Evolutionary conservation across 2,888 invertebrate species (phyloP), one percentile per base, ranked within the genome.

Genomic region (Phrixothrix hirtus): DNA sequence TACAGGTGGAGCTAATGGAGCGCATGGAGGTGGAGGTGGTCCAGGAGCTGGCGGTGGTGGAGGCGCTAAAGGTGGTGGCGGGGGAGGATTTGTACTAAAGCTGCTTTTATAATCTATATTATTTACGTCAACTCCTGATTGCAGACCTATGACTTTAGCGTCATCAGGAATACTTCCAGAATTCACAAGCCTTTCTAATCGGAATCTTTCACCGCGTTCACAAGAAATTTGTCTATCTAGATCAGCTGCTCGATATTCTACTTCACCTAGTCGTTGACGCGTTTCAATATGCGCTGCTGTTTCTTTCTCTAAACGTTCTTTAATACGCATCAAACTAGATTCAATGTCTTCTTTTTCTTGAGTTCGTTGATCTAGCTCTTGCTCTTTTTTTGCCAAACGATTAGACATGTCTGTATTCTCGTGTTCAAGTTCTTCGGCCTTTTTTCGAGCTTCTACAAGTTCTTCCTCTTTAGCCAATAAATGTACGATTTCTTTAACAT

Each of bases 331-430:
- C 57, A 94, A 78, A 52, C 89, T 87, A 1, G 89, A 87, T 74
- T 95, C 92, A 63, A 94, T 79, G 75, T 95, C 95, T 77, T 95
- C 95, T 70, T 92, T 89, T 78, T 96, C 95, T 71, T 95, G 94
- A 52, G 86, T 85, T 70, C 89, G 85, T 66, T 90, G 82, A 77
- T 95, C 95, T 57, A 94, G 79, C 73, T 95, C 95, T 75, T 93
- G 92, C 75, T 96, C 96, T 77, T 89, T 95, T 70, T 94, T 93
- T 2, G 93, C 88, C 47, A 96, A 77, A 67, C 89, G 88, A 1
- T 89, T 88, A 27, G 90, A 88, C 71, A 96, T 81, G 61, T 95
- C 95, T 1, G 86, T 85, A 72, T 93, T 94, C 67, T 95, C 93
- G 57, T 87, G 87, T 72, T 95, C 93, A 42, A 95, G 72, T 67